phyloP scores from a whole-genome alignment of 2,888 invertebrate species.

The Seira ritae region DNA sequence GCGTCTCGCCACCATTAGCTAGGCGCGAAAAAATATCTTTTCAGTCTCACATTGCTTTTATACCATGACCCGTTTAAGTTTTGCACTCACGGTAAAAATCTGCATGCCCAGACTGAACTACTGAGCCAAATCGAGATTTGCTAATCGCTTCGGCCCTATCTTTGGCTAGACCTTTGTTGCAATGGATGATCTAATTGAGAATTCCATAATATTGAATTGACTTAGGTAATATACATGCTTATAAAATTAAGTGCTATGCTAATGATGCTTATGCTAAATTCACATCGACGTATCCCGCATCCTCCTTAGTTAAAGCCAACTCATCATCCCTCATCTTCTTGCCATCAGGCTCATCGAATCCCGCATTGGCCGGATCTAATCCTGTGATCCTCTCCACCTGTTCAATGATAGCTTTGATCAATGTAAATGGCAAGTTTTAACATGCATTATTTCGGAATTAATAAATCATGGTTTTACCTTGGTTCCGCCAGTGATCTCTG shows the following conservation, averaged over 20 bases:
- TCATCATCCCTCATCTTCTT: background rate
- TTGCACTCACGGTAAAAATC: constrained; percentile 43
- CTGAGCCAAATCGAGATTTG: constrained; percentile 12
- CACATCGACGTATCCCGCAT: constrained; percentile 46
- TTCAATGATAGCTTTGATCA: too few species aligned
- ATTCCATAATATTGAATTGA: too few species aligned
- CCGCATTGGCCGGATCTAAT: constrained; percentile 30
- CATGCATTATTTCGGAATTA: too few species aligned
- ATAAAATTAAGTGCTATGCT: too few species aligned
- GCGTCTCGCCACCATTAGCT: constrained; percentile 30
- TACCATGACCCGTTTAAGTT: too few species aligned
- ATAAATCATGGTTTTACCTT: too few species aligned
- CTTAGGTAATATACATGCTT: too few species aligned
- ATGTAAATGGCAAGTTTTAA: too few species aligned
- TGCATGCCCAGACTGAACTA: constrained; percentile 23
- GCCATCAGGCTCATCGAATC: constrained; percentile 21
- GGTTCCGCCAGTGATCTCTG: too few species aligned
- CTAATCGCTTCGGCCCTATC: background rate
- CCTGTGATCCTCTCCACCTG: constrained; percentile 35
- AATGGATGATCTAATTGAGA: constrained; percentile 34
- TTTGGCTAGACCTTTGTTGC: constrained; percentile 8
- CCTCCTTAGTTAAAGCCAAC: background rate
- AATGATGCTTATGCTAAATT: background rate
- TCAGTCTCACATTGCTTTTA: too few species aligned
- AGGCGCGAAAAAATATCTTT: background rate